phyloP scores from a whole-genome alignment of 2,113 vertebrate genomes.

The Ursus arctos region DNA sequence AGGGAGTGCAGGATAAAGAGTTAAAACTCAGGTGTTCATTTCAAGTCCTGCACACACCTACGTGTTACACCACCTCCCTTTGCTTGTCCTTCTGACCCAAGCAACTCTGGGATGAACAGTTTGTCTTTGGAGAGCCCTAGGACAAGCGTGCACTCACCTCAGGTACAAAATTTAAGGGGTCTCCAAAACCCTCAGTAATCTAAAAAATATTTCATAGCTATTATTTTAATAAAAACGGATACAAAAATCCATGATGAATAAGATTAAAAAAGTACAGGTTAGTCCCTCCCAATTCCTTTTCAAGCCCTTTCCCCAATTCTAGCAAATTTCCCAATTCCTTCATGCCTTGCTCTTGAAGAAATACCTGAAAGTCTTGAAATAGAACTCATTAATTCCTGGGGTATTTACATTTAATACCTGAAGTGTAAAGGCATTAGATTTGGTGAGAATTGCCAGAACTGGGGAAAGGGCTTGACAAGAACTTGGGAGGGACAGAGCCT shows the following conservation, averaged over 20 bases:
- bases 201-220: neutral
- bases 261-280: neutral
- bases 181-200: neutral
- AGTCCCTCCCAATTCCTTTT: neutral
- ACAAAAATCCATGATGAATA: neutral
- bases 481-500: neutral
- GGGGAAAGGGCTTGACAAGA: neutral
- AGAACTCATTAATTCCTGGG: neutral
- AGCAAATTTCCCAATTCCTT: neutral
- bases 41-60: too few species aligned
- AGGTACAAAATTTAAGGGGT: neutral
- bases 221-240: neutral
- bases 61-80: rapidly evolving
- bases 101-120: neutral
- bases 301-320: neutral
- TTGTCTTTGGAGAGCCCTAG: neutral
- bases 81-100: neutral
- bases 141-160: neutral
- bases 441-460: neutral
- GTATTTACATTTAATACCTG: neutral
- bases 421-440: neutral
- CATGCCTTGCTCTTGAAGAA: neutral
- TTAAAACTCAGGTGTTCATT: neutral
- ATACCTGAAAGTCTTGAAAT: neutral
- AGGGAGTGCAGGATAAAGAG: neutral